Conservation (phyloP, 2,888 invertebrate species). For the Eledona agricola region DNA sequence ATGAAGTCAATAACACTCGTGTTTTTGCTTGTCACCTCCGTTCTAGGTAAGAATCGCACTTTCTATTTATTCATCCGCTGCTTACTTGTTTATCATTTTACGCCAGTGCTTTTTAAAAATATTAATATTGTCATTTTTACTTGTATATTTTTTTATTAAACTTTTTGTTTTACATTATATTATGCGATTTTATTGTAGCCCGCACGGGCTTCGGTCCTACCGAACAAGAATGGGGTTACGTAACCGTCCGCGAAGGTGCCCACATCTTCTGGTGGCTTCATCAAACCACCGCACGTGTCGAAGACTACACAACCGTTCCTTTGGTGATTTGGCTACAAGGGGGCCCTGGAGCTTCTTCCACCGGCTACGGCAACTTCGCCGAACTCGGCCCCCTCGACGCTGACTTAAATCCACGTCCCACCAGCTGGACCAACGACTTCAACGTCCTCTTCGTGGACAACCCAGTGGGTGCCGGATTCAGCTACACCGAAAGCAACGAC, state of each 20-base stretch:
- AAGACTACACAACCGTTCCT: conserved; percentile 11
- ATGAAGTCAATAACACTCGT: too few relatives aligned
- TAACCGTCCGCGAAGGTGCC: conserved; percentile 73
- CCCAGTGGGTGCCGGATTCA: conserved; percentile 89
- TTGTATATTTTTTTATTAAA: too few relatives aligned
- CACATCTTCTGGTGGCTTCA: conserved; percentile 84
- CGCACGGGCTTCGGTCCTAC: conserved; percentile 64
- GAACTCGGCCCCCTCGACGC: conserved; percentile 49
- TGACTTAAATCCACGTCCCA: conserved; percentile 61
- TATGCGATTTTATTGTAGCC: too few relatives aligned
- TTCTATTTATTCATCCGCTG: too few relatives aligned
- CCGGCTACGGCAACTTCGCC: conserved; percentile 78
- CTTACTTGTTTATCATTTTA: too few relatives aligned
- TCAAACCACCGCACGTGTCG: conserved; percentile 18
- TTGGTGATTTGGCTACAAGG: conserved; percentile 69
- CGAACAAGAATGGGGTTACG: conserved; percentile 75
- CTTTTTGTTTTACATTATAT: too few relatives aligned
- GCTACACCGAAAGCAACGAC: conserved; percentile 69
- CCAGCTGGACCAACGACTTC: conserved; percentile 66
- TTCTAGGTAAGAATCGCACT: too few relatives aligned
- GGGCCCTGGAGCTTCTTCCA: conserved; percentile 72
- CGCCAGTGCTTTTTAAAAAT: too few relatives aligned
- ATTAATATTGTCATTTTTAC: too few relatives aligned
- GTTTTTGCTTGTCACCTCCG: too few relatives aligned
- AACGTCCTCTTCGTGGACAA: conserved; percentile 92